Percentiles rank a stretch among this genome's conserved stretches.
Conservation (phyloP, 2,797 vertebrate species). For the Pangasius macronema region DNA sequence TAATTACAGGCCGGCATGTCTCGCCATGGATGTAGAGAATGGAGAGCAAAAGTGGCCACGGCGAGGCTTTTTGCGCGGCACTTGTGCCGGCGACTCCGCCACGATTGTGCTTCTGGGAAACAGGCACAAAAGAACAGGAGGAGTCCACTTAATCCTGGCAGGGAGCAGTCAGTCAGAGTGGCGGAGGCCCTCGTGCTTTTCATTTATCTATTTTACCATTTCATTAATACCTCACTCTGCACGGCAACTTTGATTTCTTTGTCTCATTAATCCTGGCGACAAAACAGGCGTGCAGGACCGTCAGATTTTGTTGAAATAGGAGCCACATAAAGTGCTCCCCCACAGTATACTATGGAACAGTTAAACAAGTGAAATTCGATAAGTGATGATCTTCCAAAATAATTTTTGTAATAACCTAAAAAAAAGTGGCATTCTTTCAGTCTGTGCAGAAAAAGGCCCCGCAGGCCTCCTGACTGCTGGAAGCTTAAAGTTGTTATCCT, state of each 20-base stretch:
- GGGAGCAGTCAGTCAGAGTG: constrained; percentile 66
- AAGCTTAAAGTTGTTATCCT: constrained; percentile 71
- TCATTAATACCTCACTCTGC: constrained; percentile 64
- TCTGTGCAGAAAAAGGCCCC: constrained; percentile 55
- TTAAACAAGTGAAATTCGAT: constrained; percentile 43
- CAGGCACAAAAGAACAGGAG: constrained; percentile 71
- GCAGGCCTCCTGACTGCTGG: constrained; percentile 63
- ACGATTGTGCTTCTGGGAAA: constrained; percentile 69
- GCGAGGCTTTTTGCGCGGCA: constrained; percentile 43
- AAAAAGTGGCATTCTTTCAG: constrained; percentile 52
- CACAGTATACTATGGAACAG: constrained; percentile 49
- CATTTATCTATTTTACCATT: constrained; percentile 69
- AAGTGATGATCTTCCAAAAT: constrained; percentile 50
- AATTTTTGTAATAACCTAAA: constrained; percentile 56
- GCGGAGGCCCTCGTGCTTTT: constrained; percentile 57
- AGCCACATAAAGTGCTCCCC: constrained; percentile 34
- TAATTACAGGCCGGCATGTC: constrained; percentile 57
- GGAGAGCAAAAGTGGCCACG: constrained; percentile 49
- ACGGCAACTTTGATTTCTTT: constrained; percentile 56
- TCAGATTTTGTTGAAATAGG: constrained; percentile 56
- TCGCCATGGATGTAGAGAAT: constrained; percentile 39
- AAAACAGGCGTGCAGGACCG: constrained; percentile 61
- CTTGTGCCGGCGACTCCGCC: constrained; percentile 58
- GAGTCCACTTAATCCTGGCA: constrained; percentile 72
- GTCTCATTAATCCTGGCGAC: constrained; percentile 66